Evolutionary conservation across 2,888 invertebrate genomes (phyloP).

Genomic region (Pedicia rivosa): DNA sequence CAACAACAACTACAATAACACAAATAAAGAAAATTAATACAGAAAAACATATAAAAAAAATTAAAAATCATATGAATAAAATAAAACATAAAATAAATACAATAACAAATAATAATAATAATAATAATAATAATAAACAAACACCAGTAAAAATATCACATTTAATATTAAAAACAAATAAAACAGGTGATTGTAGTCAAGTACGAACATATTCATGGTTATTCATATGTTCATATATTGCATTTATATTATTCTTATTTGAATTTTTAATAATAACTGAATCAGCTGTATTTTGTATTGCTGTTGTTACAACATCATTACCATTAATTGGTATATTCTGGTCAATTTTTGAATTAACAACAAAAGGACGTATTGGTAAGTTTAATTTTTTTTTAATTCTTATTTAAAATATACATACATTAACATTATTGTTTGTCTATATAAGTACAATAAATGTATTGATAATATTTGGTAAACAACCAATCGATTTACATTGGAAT

Average conservation of each 20-base stretch:
- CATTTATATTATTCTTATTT: conserved; percentile 32
- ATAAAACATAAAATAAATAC: no score
- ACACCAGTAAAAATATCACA: conserved; percentile 6
- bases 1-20: background rate
- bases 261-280: conserved; percentile 37
- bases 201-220: conserved; percentile 31
- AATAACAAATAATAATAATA: conserved; percentile 6
- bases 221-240: conserved; percentile 32
- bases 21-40: conserved; percentile 3
- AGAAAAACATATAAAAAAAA: conserved; percentile 2
- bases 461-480: no score
- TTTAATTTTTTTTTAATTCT: conserved; percentile 6
- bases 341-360: conserved; percentile 36
- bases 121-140: conserved; percentile 3
- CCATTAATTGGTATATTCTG: conserved; percentile 41
- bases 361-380: conserved; percentile 27
- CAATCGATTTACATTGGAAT: no score
- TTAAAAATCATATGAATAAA: conserved; percentile 6
- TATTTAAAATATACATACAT: no score
- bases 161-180: conserved; percentile 10
- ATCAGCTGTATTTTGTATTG: conserved; percentile 39
- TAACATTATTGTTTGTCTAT: no score
- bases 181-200: conserved; percentile 14
- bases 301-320: conserved; percentile 34
- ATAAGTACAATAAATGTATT: no score